Evolutionary conservation across 92 coral and sea anemone species (phyloP).

Genomic region (Scolanthus callimorphus): DNA sequence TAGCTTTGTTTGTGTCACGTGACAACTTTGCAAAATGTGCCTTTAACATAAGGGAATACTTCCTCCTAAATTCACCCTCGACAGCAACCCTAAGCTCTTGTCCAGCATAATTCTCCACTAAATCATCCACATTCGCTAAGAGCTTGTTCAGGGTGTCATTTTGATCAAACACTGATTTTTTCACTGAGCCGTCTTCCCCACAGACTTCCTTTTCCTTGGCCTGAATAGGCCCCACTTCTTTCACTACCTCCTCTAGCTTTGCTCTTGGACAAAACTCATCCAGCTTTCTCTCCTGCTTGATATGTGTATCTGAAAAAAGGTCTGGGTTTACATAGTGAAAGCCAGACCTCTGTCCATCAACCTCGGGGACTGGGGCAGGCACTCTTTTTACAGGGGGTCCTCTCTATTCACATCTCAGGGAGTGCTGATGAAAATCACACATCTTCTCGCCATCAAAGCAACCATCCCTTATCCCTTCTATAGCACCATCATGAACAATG

Average conservation of each 20-base stretch:
- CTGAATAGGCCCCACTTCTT: constrained; percentile 18
- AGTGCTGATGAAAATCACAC: constrained; percentile 37
- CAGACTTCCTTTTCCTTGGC: constrained; percentile 16
- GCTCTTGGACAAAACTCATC: constrained; percentile 38
- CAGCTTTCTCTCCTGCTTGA: constrained; percentile 18
- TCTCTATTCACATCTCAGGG: constrained; percentile 43
- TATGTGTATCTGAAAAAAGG: constrained; percentile 19
- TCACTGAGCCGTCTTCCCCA: constrained; percentile 19
- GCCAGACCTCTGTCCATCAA: constrained; percentile 27
- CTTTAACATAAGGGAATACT: constrained; percentile 10
- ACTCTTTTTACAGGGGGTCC: constrained; percentile 41
- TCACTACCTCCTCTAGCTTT: constrained; percentile 6
- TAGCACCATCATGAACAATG: constrained; percentile 16
- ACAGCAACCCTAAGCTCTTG: constrained; percentile 12
- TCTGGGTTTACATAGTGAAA: constrained; percentile 43
- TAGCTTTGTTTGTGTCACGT: constrained; percentile 20
- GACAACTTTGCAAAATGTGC: constrained; percentile 15
- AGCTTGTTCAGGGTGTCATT: constrained; percentile 34
- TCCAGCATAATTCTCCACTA: constrained; percentile 24
- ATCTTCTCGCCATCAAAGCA: constrained; percentile 36
- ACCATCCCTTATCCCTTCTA: constrained; percentile 41
- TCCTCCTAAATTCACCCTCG: constrained; percentile 15
- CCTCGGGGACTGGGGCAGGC: constrained; percentile 35
- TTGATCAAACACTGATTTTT: constrained; percentile 17
- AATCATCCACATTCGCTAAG: constrained; percentile 12